phyloP scores from a whole-genome alignment of 1,140 invertebrate genomes.

The Diorhabda carinulata region DNA sequence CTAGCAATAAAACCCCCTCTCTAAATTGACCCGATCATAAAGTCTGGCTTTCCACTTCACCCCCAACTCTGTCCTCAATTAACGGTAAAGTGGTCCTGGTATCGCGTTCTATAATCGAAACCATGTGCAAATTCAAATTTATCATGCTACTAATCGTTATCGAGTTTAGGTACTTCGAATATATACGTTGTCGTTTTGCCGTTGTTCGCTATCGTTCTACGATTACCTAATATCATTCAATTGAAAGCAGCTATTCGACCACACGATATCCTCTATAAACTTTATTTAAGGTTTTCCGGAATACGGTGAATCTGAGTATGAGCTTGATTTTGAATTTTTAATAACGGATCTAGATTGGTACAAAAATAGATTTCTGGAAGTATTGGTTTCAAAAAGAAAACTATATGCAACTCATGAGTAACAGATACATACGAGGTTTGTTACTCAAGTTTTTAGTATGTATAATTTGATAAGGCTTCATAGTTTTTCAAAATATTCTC shows the following conservation, averaged over 20 bases:
- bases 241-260: background rate
- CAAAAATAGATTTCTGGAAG: no score
- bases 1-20: conserved; percentile 6
- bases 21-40: conserved; percentile 8
- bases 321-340: no score
- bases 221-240: conserved; percentile 2
- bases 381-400: no score
- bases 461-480: no score
- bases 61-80: background rate
- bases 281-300: background rate
- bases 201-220: background rate
- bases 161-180: background rate
- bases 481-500: no score
- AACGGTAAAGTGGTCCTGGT: background rate
- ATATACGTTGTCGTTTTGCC: background rate
- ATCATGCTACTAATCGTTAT: conserved; percentile 11
- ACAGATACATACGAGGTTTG: no score
- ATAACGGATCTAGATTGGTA: no score
- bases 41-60: conserved; percentile 1
- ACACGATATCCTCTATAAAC: background rate
- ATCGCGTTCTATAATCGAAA: conserved; percentile 5
- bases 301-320: background rate
- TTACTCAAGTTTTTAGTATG: no score
- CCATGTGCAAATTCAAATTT: conserved; percentile 12
- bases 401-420: no score